Evolutionary conservation across 2,888 invertebrate genomes (phyloP).

Genomic region (Epistrophella euchroma): DNA sequence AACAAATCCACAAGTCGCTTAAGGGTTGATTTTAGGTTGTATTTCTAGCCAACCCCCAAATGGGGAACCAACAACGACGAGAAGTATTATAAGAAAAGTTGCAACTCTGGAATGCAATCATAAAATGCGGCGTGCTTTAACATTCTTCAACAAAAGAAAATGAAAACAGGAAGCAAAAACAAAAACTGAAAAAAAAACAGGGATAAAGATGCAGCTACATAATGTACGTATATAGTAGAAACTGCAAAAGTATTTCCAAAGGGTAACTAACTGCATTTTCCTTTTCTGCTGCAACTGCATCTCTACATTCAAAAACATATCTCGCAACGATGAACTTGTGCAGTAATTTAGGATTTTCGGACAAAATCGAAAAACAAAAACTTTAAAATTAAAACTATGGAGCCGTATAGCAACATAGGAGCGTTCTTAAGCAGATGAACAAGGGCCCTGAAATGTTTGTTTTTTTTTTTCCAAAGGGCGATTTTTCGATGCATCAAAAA

Average conservation of each 20-base stretch:
- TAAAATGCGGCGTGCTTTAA: conserved; percentile 60
- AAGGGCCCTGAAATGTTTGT: background rate
- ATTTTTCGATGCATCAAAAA: too few species aligned
- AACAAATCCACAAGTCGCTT: conserved; percentile 36
- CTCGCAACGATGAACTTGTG: conserved; percentile 68
- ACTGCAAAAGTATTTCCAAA: conserved; percentile 42
- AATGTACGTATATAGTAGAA: background rate
- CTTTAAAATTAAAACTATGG: conserved; percentile 11
- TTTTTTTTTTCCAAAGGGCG: background rate
- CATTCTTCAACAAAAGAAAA: conserved; percentile 51
- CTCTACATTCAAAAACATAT: conserved; percentile 21
- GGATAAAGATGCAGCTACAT: conserved; percentile 27
- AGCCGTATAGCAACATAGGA: background rate
- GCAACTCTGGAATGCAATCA: conserved; percentile 70
- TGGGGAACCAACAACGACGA: background rate
- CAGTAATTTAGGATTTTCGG: conserved; percentile 71
- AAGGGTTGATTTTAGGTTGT: conserved; percentile 28
- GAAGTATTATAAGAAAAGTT: conserved; percentile 50
- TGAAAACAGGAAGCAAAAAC: conserved; percentile 14
- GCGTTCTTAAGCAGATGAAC: background rate
- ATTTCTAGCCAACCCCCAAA: background rate
- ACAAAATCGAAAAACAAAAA: conserved; percentile 40
- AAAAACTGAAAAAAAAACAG: conserved; percentile 1
- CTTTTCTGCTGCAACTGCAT: conserved; percentile 10
- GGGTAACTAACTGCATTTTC: conserved; percentile 61